phyloP scores from a whole-genome alignment of 2,797 vertebrate genomes.

The Parambassis ranga region DNA sequence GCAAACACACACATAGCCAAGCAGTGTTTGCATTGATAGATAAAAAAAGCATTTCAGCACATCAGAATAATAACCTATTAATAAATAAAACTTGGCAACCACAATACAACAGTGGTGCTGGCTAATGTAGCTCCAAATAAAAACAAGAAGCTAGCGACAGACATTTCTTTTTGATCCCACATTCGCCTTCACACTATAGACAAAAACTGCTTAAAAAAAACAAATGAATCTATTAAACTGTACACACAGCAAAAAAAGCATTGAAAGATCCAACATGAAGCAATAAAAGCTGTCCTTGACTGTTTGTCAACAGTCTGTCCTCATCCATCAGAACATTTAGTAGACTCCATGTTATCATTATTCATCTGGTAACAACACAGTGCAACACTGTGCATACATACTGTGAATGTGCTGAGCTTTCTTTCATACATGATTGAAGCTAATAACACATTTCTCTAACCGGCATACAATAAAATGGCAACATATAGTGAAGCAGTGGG shows the following conservation, averaged over 20 bases:
- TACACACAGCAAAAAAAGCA: neutral
- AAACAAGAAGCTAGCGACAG: neutral
- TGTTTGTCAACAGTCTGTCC: neutral
- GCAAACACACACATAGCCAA: neutral
- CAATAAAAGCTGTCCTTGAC: neutral
- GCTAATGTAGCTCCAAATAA: neutral
- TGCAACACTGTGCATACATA: neutral
- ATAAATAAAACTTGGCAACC: neutral
- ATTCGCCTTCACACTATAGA: neutral
- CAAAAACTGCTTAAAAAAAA: neutral
- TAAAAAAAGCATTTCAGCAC: neutral
- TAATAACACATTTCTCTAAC: neutral
- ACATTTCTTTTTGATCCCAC: neutral
- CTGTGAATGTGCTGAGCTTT: neutral
- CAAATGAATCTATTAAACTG: neutral
- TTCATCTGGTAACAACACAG: neutral
- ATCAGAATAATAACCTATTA: neutral
- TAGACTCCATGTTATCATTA: neutral
- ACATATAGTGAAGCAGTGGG: neutral
- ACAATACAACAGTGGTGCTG: neutral
- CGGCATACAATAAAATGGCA: neutral
- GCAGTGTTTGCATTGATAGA: neutral
- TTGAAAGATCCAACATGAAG: neutral
- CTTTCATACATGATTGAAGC: neutral
- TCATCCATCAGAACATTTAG: neutral